A percentile compares a stretch with the other conserved stretches of the same genome.
phyloP scores from a whole-genome alignment of 92 coral and sea anemone genomes.

The Actinostola sp. region DNA sequence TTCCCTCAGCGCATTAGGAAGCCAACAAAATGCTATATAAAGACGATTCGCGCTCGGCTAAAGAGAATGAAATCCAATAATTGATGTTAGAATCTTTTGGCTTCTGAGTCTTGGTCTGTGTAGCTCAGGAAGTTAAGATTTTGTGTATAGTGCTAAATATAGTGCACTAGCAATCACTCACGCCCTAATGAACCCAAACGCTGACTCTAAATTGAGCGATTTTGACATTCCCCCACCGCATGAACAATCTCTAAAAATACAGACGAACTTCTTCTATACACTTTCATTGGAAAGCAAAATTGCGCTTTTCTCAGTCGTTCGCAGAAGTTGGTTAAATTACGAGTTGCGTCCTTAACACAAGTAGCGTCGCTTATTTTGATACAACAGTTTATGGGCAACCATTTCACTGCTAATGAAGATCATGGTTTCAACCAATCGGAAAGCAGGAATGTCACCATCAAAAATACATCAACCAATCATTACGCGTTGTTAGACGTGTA shows the following conservation, averaged over 20 bases:
- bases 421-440: slow-evolving; percentile 61
- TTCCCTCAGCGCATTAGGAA: too few relatives aligned
- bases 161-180: slow-evolving; percentile 8
- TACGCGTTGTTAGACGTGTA: slow-evolving; percentile 39
- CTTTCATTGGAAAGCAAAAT: not conserved
- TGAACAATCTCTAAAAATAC: not conserved
- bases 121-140: slow-evolving; percentile 27
- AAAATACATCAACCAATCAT: slow-evolving; percentile 63
- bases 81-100: slow-evolving; percentile 30
- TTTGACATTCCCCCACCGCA: not conserved
- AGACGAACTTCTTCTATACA: not conserved
- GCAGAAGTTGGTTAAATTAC: too few relatives aligned
- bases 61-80: slow-evolving; percentile 15
- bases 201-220: slow-evolving; percentile 19
- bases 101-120: slow-evolving; percentile 36
- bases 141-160: not conserved
- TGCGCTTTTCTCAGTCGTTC: too few relatives aligned
- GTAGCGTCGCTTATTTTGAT: not conserved
- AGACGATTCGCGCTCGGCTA: not conserved
- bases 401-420: slow-evolving; percentile 54
- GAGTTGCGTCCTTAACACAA: too few relatives aligned
- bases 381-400: slow-evolving; percentile 23
- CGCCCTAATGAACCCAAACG: slow-evolving; percentile 12
- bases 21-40: not conserved
- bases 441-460: slow-evolving; percentile 35